Evolutionary conservation across 2,797 vertebrate genomes (phyloP).

Genomic region (Streptopelia turtur): DNA sequence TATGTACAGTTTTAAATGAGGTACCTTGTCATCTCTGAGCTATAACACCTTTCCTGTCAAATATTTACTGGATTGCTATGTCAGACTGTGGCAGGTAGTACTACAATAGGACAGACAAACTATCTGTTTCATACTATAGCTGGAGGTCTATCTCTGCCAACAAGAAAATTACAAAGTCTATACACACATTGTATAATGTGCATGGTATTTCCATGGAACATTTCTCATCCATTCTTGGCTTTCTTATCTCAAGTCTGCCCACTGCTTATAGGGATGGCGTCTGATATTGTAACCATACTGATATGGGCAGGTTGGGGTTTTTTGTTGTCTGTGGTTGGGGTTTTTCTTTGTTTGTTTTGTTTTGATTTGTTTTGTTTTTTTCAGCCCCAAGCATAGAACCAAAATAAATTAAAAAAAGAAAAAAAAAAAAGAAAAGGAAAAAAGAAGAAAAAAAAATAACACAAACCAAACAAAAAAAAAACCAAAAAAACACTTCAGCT

Average conservation of each 20-base stretch:
- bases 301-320: background rate
- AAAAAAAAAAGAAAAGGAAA: too few relatives aligned
- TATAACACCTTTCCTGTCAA: background rate
- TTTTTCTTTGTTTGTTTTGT: background rate
- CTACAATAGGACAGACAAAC: background rate
- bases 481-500: background rate
- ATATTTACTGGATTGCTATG: background rate
- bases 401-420: background rate
- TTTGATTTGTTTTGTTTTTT: too few relatives aligned
- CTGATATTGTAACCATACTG: background rate
- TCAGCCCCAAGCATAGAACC: background rate
- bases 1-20: background rate
- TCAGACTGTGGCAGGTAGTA: background rate
- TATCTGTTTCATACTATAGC: background rate
- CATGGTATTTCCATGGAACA: background rate
- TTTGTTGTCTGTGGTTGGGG: too few relatives aligned
- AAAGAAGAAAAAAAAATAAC: too few relatives aligned
- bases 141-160: background rate
- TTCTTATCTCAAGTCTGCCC: background rate
- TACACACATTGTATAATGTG: rapidly evolving
- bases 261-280: background rate
- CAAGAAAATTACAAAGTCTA: background rate
- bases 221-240: background rate
- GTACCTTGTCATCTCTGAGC: background rate
- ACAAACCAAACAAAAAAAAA: background rate